Base-by-base conservation (phyloP, 2,888 invertebrate species). In the Tetheella fluctuosa region DNA sequence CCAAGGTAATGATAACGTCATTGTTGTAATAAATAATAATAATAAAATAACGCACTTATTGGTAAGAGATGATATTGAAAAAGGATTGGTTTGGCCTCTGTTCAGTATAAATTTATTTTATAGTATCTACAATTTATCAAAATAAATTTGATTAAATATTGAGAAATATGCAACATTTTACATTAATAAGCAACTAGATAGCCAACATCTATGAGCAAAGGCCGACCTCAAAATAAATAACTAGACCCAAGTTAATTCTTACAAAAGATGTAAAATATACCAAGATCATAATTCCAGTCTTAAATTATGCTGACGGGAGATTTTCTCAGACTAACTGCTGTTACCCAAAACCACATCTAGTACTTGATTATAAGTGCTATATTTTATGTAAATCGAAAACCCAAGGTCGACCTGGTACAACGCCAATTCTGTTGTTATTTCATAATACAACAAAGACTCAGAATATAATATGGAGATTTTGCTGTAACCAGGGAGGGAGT, bases 1-100 rank as follows among this genome's bases (percentile, higher is more conserved):
- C 91, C 91, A 67, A 91, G 92, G 91, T 91, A 76, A 74, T 25
- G 6, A 53, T 53, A 2, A 53, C 25, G 15, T 53, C 48, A 34
- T 34, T 6, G 5, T 1, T 8, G 34, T 34, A 13, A 0, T 34
- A 30, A 8, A 7, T 7, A 34, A 7, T 13, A 34, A 34, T 34
- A 12, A 34, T 34, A 2, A 30, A 10, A 30, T 10, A 30, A 28
- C 28, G 28, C 28, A 7, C 7, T 28, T 28, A 7, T 28, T 28
- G 28, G 28, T 7, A 30, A 10, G 10, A 30, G 8, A 30, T 30
- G 25, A 25, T 30, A 30, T 30, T 10, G 10, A 7, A 34, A 34
- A 34, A 34, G 13, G 34, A 7, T 7, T 30, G 30, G 30, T 7
- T 30, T 30, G 10, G 8, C 0, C 10, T 30, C 10, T 8, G 30